These are phyloP conservation scores for Xestia xanthographa DNA, from an alignment of 2,888 invertebrate species.

Conservation along the genomic window DNA sequence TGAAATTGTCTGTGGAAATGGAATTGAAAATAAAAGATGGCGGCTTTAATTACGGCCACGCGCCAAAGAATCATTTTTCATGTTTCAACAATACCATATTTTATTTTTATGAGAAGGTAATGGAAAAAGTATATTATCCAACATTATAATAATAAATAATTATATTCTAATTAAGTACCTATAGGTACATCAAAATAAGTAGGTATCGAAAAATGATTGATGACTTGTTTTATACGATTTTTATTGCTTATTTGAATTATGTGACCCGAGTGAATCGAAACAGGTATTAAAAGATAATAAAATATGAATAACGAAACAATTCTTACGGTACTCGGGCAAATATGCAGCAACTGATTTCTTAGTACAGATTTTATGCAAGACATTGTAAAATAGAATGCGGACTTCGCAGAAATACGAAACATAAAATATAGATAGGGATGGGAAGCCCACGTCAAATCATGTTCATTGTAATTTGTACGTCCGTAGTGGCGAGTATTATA, in stretches of 20 bases:
- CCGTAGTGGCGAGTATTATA: background rate
- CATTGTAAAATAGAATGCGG: slow-evolving; percentile 26
- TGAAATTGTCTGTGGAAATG: background rate
- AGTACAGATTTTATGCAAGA: background rate
- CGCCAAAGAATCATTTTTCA: background rate
- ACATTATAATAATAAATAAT: background rate
- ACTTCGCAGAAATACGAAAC: slow-evolving; percentile 12
- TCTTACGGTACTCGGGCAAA: background rate
- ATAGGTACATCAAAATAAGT: background rate
- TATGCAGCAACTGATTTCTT: background rate
- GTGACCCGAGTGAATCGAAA: too few relatives aligned
- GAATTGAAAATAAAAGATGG: slow-evolving; percentile 6
- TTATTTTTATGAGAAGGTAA: background rate
- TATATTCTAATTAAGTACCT: background rate
- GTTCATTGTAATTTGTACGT: slow-evolving; percentile 19
- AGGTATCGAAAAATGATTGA: background rate
- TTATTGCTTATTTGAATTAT: background rate
- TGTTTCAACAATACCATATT: background rate
- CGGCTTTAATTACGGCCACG: background rate
- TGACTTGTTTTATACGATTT: background rate
- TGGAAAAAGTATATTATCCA: background rate
- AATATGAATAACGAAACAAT: background rate
- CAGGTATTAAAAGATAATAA: background rate
- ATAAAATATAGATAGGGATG: slow-evolving; percentile 13
- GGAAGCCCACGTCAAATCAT: background rate